Conservation (phyloP, 2,797 vertebrate species). For the Sebastes nivosus region DNA sequence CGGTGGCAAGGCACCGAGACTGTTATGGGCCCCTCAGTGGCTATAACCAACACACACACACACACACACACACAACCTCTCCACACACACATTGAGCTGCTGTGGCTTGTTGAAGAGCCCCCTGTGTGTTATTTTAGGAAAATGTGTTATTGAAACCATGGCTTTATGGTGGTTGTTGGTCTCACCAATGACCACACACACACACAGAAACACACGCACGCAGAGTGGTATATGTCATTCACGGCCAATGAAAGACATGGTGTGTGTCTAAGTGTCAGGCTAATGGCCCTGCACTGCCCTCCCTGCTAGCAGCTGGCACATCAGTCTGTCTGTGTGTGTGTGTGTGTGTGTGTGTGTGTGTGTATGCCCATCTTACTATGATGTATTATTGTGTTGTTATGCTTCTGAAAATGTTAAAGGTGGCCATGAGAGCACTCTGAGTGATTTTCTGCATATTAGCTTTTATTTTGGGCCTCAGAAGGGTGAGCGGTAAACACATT, state of each 20-base stretch:
- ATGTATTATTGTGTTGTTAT: conserved; percentile 46
- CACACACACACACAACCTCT: conserved; percentile 19
- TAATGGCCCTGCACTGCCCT: conserved; percentile 65
- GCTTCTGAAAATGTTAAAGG: conserved; percentile 57
- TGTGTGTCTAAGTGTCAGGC: conserved; percentile 69
- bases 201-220: conserved; percentile 18
- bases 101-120: conserved; percentile 55
- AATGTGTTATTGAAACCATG: conserved; percentile 71
- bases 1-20: conserved; percentile 51
- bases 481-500: conserved; percentile 19
- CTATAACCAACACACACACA: conserved; percentile 52
- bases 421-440: conserved; percentile 46
- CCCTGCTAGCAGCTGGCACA: conserved; percentile 38
- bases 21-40: conserved; percentile 63
- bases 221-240: conserved; percentile 49
- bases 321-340: background rate
- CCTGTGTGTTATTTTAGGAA: conserved; percentile 54
- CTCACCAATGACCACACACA: conserved; percentile 33
- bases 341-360: background rate
- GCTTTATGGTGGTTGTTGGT: conserved; percentile 55
- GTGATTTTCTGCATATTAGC: conserved; percentile 65
- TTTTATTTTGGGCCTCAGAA: conserved; percentile 46
- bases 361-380: conserved; percentile 8
- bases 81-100: conserved; percentile 25
- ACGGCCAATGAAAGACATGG: conserved; percentile 70